Conservation (phyloP, 1,140 invertebrate genomes). For the Pogonomyrmex californicus region DNA sequence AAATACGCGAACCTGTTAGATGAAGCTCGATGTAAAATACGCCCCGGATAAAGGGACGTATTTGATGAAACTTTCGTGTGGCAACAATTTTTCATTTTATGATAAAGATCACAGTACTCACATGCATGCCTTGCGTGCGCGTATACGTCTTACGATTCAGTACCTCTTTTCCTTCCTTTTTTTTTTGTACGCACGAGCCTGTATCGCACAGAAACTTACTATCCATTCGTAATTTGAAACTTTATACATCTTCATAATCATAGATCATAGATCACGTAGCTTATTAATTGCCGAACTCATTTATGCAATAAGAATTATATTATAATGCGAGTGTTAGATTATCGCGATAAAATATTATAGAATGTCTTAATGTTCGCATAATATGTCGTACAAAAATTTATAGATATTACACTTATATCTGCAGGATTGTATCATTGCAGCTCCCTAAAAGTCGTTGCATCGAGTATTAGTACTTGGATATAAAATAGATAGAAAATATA, state of each 20-base stretch:
- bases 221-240: not conserved
- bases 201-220: not conserved
- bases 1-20: slow-evolving; percentile 32
- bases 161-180: not conserved
- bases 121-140: slow-evolving; percentile 29
- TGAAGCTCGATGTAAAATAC: slow-evolving; percentile 8
- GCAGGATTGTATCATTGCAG: not conserved
- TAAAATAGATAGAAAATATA: not conserved
- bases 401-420: slow-evolving; percentile 1
- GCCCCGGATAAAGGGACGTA: not conserved
- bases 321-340: not conserved
- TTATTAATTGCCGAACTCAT: slow-evolving; percentile 24
- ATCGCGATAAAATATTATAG: slow-evolving; percentile 23
- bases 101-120: slow-evolving; percentile 24
- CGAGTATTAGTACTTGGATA: not conserved
- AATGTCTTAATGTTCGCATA: slow-evolving; percentile 14
- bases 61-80: slow-evolving; percentile 39
- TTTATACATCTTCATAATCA: slow-evolving; percentile 48
- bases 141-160: slow-evolving; percentile 19
- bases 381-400: slow-evolving; percentile 8
- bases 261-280: slow-evolving; percentile 12
- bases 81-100: slow-evolving; percentile 55
- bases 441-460: not conserved
- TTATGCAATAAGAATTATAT: not conserved
- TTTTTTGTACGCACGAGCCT: not conserved